Base-by-base conservation (phyloP, 2,888 invertebrate species). In the Netelia fuscicornis region DNA sequence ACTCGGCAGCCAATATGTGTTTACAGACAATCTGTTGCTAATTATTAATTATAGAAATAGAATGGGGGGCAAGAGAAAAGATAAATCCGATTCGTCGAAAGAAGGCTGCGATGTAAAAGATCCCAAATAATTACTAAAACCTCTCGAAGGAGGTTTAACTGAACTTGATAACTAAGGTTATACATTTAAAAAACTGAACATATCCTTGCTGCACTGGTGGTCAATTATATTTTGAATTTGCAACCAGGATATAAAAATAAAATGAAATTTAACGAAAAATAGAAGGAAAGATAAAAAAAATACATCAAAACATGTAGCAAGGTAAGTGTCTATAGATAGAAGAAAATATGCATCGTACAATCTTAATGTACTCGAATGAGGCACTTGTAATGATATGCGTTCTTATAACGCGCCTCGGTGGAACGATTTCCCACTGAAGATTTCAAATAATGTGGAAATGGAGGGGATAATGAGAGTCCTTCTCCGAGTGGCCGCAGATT, bases 1-100 rank as follows among this genome's bases (percentile, higher is more conserved):
- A 11, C 9, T 48, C 48, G 48, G 48, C 52, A n/a, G 20, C 20
- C 20, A 20, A 20, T 20, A 20, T 20, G 20, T 20, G 20, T 20
- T 20, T 20, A 20, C 20, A 20, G 20, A 20, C 2, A 30, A 30
- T 30, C 30, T 2, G 30, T 3, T 30, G 30, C 30, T 30, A 30
- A 30, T 30, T 3, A 3, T 30, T 30, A 30, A 30, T 30, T 30
- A 30, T 30, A 30, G 30, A 3, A 30, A 30, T 17, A 42, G 54
- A 74, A 78, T 72, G 70, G 74, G 83, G 70, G 74, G 83, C 37
- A 83, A 79, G 79, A 74, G 75, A 10, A 74, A 71, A 56, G 70
- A 76, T 76, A 64, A 5, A 20, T 20, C 20, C 20, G 20, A 20
- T 20, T 20, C 20, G 20, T 20, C 20, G 20, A 20, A 20, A 20